Conservation (phyloP, 2,797 vertebrate species). For the Paguma larvata region DNA sequence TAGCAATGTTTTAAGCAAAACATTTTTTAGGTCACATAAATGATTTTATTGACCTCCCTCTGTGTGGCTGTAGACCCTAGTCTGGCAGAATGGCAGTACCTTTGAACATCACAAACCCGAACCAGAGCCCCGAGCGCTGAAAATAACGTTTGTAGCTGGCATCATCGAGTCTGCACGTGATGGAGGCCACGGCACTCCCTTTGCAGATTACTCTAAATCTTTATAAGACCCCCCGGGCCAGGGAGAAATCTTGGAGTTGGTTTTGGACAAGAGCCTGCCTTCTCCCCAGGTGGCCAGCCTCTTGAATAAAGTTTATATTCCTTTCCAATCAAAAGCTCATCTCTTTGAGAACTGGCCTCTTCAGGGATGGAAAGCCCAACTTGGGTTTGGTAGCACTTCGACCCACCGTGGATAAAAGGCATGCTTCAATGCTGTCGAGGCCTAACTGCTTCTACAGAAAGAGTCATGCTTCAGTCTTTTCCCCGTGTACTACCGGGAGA, state of each 20-base stretch:
- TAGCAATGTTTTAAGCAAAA: background rate
- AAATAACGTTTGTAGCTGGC: background rate
- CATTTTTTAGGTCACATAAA: background rate
- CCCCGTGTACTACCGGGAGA: background rate
- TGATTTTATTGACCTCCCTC: background rate
- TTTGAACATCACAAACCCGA: background rate
- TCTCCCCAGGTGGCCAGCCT: background rate
- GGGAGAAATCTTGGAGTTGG: background rate
- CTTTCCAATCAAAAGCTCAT: background rate
- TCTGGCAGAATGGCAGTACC: background rate
- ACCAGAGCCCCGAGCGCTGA: accelerated
- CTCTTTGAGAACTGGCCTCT: background rate
- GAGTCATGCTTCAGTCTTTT: background rate
- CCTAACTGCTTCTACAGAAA: background rate
- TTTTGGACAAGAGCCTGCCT: background rate
- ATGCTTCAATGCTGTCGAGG: background rate
- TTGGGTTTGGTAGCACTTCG: background rate
- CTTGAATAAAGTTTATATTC: background rate
- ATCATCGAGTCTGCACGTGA: background rate
- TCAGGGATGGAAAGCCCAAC: background rate
- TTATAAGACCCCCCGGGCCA: background rate
- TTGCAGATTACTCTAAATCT: background rate
- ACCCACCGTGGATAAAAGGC: background rate
- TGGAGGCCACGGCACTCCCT: background rate
- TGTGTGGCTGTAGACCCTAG: background rate